Evolutionary conservation across 2,113 vertebrate species (phyloP), one percentile per base, ranked within the genome.

Genomic region (Vulpes vulpes): DNA sequence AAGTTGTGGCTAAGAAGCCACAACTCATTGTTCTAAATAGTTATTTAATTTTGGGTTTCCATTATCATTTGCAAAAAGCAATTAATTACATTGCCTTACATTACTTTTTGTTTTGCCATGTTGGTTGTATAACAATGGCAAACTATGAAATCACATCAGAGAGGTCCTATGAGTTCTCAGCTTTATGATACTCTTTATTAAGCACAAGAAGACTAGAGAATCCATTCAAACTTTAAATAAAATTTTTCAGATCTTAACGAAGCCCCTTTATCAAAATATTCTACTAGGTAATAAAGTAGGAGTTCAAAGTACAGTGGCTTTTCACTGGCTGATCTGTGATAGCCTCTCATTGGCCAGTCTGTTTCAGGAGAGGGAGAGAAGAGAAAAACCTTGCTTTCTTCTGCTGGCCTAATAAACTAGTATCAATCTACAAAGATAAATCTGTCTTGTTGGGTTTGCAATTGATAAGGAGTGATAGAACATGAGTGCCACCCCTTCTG

Each of bases 231-330:
- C 51, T 76, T 65, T 27, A 2, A 30, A 10, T 81, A 89, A 76
- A 82, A 30, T 19, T 32, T 55, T 93, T 94, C 60, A 84, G 23
- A 64, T 74, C 16, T 91, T 84, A 91, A 69, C 84, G 5, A 96
- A 91, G 6, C 1, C 32, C 1, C 12, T 85, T 23, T 67, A 73
- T 67, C 19, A 84, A 87, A 94, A 93, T 16, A 62, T 6, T 67
- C n/a, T 38, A 20, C 16, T 38, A 16, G 0, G 9, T 74, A 78
- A 60, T 53, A n/a, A 69, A 69, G 16, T 35, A 35, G 32, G 32
- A 69, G 32, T 35, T 69, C 32, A 20, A 11, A n/a, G 32, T 16
- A 69, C 32, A 69, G 65, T 19, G 32, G 67, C 32, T 69, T 69
- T 35, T 69, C n/a, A 16, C 67, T 35, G 67, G 16, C 32, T 69